Base-by-base conservation (phyloP, 2,888 invertebrate species). In the Megastigmus dorsalis region DNA sequence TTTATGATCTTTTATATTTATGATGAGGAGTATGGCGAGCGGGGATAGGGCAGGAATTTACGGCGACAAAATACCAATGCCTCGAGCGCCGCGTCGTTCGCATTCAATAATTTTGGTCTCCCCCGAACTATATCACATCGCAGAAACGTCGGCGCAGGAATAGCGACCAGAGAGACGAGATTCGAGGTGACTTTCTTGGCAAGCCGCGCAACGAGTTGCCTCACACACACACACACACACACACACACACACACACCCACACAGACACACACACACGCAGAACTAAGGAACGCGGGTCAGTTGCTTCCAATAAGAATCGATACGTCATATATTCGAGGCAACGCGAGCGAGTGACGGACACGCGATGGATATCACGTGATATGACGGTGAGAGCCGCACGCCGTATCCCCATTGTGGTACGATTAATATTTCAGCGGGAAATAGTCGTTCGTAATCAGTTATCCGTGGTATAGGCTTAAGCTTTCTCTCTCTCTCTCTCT, bases 371-470 rank as follows among this genome's bases (percentile, higher is more conserved):
- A 80, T 81, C 79, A 79, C 79, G 77, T 80, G 77, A 80, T 78
- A 79, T 80, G 80, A 80, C 81, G 80, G 79, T 77, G 73, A 41
- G 79, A 78, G 73, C 76, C 77, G 78, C 48, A 10, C 33, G 28
- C 20, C 15, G 54, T 52, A 62, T 72, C 81, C n/a, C 79, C 80
- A 84, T 85, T 82, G 79, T 74, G 77, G 82, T 81, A 80, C 79
- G 80, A 83, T 86, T 85, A 85, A 85, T 86, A 85, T 86, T 86
- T 86, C 85, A 85, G 82, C 82, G 81, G 84, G 80, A 84, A 86
- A 85, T 82, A 82, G 79, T 82, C 81, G 75, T 54, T n/a, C n/a
- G n/a, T n/a, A n/a, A n/a, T n/a, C n/a, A n/a, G n/a, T n/a, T n/a
- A n/a, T n/a, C n/a, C 23, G 15, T 13, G 43, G 7, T 26, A 52